phyloP scores from a whole-genome alignment of 2,113 vertebrate genomes.

The Cryptotis parvus region DNA sequence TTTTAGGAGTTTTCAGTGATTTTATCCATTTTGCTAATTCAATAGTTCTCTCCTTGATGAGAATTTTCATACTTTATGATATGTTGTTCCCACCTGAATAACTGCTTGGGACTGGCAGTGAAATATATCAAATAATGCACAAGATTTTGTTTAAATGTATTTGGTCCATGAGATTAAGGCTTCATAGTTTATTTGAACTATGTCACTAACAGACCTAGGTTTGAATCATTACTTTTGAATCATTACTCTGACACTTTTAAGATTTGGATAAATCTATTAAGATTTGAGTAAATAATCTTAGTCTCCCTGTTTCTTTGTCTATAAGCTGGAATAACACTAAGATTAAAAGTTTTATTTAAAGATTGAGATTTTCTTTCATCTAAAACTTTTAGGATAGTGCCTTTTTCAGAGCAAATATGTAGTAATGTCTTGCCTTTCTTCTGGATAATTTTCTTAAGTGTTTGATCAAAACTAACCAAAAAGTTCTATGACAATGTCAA shows the following conservation, averaged over 20 bases:
- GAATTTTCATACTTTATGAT: background rate
- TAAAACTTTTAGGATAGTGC: background rate
- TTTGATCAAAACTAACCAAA: background rate
- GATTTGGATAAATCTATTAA: background rate
- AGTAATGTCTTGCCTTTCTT: background rate
- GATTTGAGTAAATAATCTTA: constrained; percentile 8
- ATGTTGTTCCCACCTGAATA: background rate
- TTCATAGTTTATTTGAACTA: background rate
- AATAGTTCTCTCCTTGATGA: background rate
- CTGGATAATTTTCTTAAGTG: background rate
- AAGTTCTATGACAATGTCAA: background rate
- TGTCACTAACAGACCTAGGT: background rate
- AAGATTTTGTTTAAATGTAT: background rate
- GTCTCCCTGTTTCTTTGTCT: background rate
- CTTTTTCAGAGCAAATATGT: background rate
- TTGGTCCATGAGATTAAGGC: background rate
- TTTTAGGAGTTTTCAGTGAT: constrained; percentile 47
- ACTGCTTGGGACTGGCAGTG: background rate
- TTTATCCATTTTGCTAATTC: constrained; percentile 44
- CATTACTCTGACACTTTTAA: too few species aligned
- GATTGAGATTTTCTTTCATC: background rate
- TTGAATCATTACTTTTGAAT: background rate
- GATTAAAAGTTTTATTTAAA: background rate
- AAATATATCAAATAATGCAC: background rate
- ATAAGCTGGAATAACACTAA: background rate